phyloP scores from a whole-genome alignment of 2,797 vertebrate genomes.

The Limosa lapponica region DNA sequence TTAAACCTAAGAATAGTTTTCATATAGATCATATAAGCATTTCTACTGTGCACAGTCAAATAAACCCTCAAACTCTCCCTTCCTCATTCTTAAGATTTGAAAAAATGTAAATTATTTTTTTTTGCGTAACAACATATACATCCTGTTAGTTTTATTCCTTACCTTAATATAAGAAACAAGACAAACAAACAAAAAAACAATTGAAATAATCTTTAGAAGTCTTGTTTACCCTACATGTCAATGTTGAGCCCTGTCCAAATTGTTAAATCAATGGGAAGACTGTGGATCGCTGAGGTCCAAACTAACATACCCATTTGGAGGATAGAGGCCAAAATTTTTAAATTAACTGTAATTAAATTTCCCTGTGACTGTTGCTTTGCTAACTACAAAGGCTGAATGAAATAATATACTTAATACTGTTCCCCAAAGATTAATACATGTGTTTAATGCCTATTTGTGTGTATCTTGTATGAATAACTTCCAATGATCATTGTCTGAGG shows the following conservation, averaged over 20 bases:
- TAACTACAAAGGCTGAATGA: neutral
- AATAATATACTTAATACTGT: neutral
- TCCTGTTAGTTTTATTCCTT: neutral
- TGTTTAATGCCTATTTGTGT: neutral
- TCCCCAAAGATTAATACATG: neutral
- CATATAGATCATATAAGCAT: neutral
- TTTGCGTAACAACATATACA: neutral
- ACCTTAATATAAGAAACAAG: neutral
- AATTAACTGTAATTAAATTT: neutral
- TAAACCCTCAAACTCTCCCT: neutral
- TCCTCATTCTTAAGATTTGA: neutral
- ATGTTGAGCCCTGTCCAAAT: neutral
- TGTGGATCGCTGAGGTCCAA: neutral
- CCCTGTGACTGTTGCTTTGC: neutral
- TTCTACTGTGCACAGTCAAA: constrained; percentile 5
- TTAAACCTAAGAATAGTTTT: constrained; percentile 38
- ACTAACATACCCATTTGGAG: neutral
- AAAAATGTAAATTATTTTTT: neutral
- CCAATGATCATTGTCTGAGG: neutral
- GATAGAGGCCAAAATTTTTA: neutral
- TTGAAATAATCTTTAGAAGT: neutral
- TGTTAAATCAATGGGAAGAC: neutral
- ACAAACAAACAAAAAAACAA: neutral
- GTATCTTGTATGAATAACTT: neutral
- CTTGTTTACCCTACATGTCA: neutral